Base-by-base conservation (phyloP, 2,113 vertebrate genomes). In the Tetrao urogallus region DNA sequence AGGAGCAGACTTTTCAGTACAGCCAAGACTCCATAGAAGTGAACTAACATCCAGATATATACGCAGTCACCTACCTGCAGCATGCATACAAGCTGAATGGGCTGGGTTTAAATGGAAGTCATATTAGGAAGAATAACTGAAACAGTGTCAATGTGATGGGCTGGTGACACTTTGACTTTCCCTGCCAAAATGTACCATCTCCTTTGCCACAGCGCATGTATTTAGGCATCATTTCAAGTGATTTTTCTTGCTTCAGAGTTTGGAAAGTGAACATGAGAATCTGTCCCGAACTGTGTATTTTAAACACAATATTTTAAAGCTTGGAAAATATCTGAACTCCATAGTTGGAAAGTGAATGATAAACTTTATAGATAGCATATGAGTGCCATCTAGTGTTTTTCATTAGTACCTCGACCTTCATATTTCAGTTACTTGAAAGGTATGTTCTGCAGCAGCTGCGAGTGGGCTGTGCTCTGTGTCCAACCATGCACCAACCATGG, bases 331-430 rank as follows among this genome's bases (percentile, higher is more conserved):
- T 13, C 32, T 69, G 2, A 60, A 20, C 40, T 58, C 61, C 50
- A 7, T 57, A 25, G 7, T 28, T 24, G 64, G 25, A 32, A 60
- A 81, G 11, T 1, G 17, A 10, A 6, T 12, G 45, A 19, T 72
- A 74, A 14, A 3, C n/a, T 86, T 97, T 95, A 94, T 69, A 52
- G 30, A 27, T 36, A 79, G 96, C 96, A 22, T 88, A 11, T 90
- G 95, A 96, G 96, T 90, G 96, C 97, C 98, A 97, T 96, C 98
- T 98, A 94, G 98, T 84, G 97, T 79, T 92, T 2, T 6, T 24
- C 20, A 4, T 21, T 17, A 63, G 52, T 38, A 54, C 15, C 36
- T 15, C 4, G 75, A 3, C n/a, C 30, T 75, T 91, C 30, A 12
- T 42, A 15, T 52, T 58, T 57, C 27, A 15, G 0, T 10, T 64